phyloP scores from a whole-genome alignment of 2,888 invertebrate genomes.

The Venustoraphidia nigricollis region DNA sequence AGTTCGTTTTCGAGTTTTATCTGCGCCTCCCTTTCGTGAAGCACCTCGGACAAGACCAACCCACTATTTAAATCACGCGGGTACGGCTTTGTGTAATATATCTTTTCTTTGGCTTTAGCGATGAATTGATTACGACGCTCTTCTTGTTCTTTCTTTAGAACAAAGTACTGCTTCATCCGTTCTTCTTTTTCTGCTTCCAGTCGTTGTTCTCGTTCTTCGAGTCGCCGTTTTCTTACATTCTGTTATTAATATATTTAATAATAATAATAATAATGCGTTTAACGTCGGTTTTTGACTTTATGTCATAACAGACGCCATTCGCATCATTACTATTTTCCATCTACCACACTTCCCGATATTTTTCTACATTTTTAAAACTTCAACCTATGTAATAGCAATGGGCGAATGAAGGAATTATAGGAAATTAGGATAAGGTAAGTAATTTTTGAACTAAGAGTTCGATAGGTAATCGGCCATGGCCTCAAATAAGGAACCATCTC shows the following conservation, averaged over 20 bases:
- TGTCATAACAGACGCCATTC: too few relatives aligned
- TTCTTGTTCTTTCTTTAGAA: constrained; percentile 16
- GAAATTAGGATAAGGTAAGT: too few relatives aligned
- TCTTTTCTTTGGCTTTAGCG: constrained; percentile 17
- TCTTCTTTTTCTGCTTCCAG: constrained; percentile 10
- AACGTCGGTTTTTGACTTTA: too few relatives aligned
- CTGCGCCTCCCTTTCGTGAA: constrained; percentile 22
- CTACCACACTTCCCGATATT: too few relatives aligned
- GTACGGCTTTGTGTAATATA: constrained; percentile 19
- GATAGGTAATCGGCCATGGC: too few relatives aligned
- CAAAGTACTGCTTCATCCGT: constrained; percentile 11
- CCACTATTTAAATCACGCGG: constrained; percentile 22
- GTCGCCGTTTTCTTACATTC: constrained; percentile 12
- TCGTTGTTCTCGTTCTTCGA: constrained; percentile 11
- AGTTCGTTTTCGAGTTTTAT: not conserved
- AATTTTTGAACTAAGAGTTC: too few relatives aligned
- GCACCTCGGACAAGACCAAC: constrained; percentile 19
- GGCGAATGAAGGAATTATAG: too few relatives aligned
- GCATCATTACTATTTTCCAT: too few relatives aligned
- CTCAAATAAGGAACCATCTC: too few relatives aligned
- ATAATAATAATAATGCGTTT: too few relatives aligned
- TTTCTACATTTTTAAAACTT: too few relatives aligned
- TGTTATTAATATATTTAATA: constrained; percentile 6
- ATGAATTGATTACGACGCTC: constrained; percentile 17
- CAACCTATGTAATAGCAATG: too few relatives aligned